A percentile compares a stretch with the other conserved stretches of the same genome.
phyloP scores from a whole-genome alignment of 1,140 invertebrate species.

The Ctenoplectra terminalis region DNA sequence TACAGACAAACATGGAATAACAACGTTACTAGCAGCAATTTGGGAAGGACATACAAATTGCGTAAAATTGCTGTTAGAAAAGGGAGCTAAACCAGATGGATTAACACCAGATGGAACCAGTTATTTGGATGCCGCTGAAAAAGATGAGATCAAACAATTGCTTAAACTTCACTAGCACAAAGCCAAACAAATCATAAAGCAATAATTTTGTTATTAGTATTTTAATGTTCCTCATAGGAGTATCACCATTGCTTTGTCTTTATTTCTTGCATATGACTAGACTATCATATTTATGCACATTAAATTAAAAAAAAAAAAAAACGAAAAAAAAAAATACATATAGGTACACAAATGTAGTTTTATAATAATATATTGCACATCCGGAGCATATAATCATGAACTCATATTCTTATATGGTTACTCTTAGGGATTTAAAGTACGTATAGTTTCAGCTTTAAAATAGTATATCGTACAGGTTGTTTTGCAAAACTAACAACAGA shows the following conservation, averaged over 20 bases:
- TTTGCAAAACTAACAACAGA: constrained; percentile 30
- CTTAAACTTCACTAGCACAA: constrained; percentile 81
- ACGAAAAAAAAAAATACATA: constrained; percentile 47
- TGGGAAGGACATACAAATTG: constrained; percentile 97
- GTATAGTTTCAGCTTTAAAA: constrained; percentile 58
- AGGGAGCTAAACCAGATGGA: constrained; percentile 93
- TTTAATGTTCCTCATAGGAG: constrained; percentile 80
- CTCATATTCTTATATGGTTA: constrained; percentile 58
- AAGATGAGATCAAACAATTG: constrained; percentile 94
- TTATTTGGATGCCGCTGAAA: constrained; percentile 95
- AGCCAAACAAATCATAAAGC: constrained; percentile 72
- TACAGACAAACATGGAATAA: constrained; percentile 97
- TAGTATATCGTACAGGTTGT: constrained; percentile 49
- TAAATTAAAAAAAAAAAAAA: constrained; percentile 57
- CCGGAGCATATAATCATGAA: constrained; percentile 58
- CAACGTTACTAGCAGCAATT: constrained; percentile 94
- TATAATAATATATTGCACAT: constrained; percentile 67
- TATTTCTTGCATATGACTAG: constrained; percentile 71
- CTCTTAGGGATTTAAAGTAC: constrained; percentile 49
- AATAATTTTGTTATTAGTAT: constrained; percentile 79
- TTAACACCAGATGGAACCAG: constrained; percentile 92
- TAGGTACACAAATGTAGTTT: constrained; percentile 56
- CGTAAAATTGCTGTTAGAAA: constrained; percentile 93
- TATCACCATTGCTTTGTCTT: constrained; percentile 78
- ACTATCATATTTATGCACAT: constrained; percentile 68